Base-by-base conservation (phyloP, 2,888 invertebrate species). In the Phaonia tiefii region DNA sequence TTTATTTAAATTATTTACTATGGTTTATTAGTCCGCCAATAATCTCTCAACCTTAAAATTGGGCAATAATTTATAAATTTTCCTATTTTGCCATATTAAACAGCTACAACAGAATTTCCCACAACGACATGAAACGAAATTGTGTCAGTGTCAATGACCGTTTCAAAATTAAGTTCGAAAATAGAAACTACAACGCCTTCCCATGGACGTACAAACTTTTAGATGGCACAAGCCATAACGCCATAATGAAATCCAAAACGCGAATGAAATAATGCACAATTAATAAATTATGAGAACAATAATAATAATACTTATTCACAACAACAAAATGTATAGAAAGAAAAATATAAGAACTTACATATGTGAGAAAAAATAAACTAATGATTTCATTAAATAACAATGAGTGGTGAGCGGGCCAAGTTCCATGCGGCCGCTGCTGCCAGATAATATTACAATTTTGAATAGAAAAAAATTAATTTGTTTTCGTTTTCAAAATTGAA, bases 121-220 rank as follows among this genome's bases (percentile, higher is more conserved):
- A 51, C 10, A 31, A 31, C 31, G 3, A 73, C 37, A 54, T 70
- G 63, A 60, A 73, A 31, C 37, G 42, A 76, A 73, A 63, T 42
- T 79, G 65, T 79, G 79, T 69, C 81, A 79, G 81, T 79, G 81
- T 79, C 79, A 83, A 83, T 75, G 81, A 75, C 79, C 82, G 72
- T 72, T 73, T 26, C 70, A 58, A 69, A 60, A 75, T 44, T 58
- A 66, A 49, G 51, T n/a, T 22, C 7, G 31, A 49, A 37, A 31
- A n/a, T n/a, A n/a, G n/a, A n/a, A 20, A 22, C 17, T 25, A n/a
- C 15, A 71, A 46, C 56, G 26, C 5, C 37, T 72, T 51, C 46
- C 4, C 8, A 37, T 17, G 37, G 31, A 37, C 37, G 20, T 4
- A 22, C 26, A 22, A 1, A 4, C 20, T 42, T 20, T 69, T 70